Percentiles rank a stretch among this genome's conserved stretches.
These are phyloP conservation scores for Schrankia costaestrigalis DNA, from an alignment of 2,888 invertebrate genomes.

Conservation along the genomic window DNA sequence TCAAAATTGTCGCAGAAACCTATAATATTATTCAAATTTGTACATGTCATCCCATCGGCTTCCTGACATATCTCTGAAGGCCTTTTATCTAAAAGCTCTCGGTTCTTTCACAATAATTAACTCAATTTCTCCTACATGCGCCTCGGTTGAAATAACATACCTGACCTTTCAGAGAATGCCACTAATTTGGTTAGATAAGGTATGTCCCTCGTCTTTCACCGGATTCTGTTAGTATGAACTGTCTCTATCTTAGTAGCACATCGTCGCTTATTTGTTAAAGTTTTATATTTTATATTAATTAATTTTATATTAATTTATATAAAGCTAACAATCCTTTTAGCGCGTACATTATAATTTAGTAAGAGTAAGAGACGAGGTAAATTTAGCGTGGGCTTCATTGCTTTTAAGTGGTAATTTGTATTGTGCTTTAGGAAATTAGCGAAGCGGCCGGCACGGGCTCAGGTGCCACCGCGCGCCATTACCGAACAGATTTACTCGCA, in stretches of 20 bases:
- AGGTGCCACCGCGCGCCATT: slow-evolving; percentile 65
- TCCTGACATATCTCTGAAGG: slow-evolving; percentile 16
- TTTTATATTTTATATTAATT: too few relatives aligned
- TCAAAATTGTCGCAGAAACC: too few relatives aligned
- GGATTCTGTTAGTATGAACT: slow-evolving; percentile 3
- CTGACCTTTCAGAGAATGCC: slow-evolving; percentile 9
- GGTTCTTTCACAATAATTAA: slow-evolving; percentile 10
- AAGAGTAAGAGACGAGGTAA: slow-evolving; percentile 30
- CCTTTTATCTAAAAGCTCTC: slow-evolving; percentile 13
- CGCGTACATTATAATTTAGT: slow-evolving; percentile 52
- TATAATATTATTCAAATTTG: too few relatives aligned
- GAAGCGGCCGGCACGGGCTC: slow-evolving; percentile 47
- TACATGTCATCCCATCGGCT: slow-evolving; percentile 31
- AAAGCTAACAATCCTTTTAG: slow-evolving; percentile 55
- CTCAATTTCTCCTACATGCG: slow-evolving; percentile 7
- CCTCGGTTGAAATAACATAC: slow-evolving; percentile 7
- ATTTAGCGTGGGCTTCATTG: slow-evolving; percentile 56
- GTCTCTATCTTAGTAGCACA: too few relatives aligned
- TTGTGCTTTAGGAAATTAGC: slow-evolving; percentile 70
- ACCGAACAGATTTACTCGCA: slow-evolving; percentile 59
- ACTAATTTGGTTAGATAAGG: slow-evolving; percentile 12
- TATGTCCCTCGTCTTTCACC: slow-evolving; percentile 4
- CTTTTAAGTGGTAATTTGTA: slow-evolving; percentile 70
- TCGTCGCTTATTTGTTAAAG: slow-evolving; percentile 24
- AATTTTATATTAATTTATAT: slow-evolving; percentile 36